Evolutionary conservation across 2,888 invertebrate species (phyloP), one percentile per base, ranked within the genome.

Genomic region (Hofmannophila pseudospretella): DNA sequence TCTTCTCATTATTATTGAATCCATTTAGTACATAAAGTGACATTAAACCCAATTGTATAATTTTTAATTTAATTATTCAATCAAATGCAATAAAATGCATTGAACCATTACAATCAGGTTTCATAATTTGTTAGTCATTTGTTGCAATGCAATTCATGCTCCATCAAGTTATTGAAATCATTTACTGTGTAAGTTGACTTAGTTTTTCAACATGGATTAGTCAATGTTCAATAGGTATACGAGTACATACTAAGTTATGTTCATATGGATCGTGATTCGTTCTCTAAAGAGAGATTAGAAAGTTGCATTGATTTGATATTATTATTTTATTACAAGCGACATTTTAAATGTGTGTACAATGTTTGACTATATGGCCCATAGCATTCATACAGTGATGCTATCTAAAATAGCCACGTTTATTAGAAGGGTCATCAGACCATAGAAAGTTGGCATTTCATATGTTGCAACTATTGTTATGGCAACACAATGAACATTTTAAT

Each of bases 251-350:
- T 31, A 16, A 4, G 3, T 16, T 5, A 16, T 23, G n/a, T 4
- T n/a, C 23, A 38, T 44, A 49, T 44, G 47, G 46, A 55, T 58
- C 53, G 56, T 67, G 70, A 70, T 69, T 67, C 60, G 66, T 46
- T 54, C 51, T 61, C 53, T 50, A 56, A 60, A 65, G 50, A 54
- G 56, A 67, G 64, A 75, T 78, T 79, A 82, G 81, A 84, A 84
- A 84, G 81, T 77, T 51, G 50, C 45, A 42, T 51, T 54, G 58
- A 62, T 68, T 51, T 54, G 58, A 62, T 68, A 51, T 50, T 58
- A 72, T 68, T 59, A 48, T 41, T 43, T 36, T 39, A 45, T 48
- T 28, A 28, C 16, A 16, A 16, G 16, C 16, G 16, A 16, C 16
- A 16, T 16, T 16, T 16, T 5, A 16, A 4, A 16, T 19, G 36